Conservation (phyloP, 1,140 invertebrate genomes). For the Sycophila sp. region DNA sequence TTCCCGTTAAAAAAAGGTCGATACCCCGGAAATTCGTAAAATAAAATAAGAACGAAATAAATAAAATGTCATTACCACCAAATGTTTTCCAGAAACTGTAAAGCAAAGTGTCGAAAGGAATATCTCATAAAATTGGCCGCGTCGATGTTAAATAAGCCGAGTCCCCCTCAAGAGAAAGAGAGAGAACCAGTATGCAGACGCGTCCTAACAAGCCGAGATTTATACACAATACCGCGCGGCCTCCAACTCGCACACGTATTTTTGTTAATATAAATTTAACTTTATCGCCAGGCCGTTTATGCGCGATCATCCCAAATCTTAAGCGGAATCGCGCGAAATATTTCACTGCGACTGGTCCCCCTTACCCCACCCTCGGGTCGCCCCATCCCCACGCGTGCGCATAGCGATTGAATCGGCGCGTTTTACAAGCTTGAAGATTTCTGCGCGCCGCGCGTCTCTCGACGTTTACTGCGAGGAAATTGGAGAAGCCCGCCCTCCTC, state of each 20-base stretch:
- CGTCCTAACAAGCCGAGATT: constrained; percentile 5
- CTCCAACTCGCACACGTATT: background rate
- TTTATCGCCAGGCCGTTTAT: constrained; percentile 32
- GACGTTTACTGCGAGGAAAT: constrained; percentile 58
- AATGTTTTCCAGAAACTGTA: too few species aligned
- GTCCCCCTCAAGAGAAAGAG: too few species aligned
- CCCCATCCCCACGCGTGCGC: background rate
- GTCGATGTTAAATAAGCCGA: constrained; percentile 1
- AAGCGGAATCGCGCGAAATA: constrained; percentile 12
- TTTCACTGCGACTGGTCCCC: background rate
- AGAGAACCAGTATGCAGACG: background rate
- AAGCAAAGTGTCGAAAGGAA: too few species aligned
- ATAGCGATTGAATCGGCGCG: constrained; percentile 30
- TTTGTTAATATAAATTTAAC: constrained; percentile 39
- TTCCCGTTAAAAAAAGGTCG: too few species aligned
- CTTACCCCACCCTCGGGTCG: background rate
- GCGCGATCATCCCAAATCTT: constrained; percentile 12
- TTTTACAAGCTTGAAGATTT: constrained; percentile 50
- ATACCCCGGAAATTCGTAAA: too few species aligned
- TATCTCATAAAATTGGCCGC: background rate
- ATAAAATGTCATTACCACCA: too few species aligned
- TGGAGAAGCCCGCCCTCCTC: constrained; percentile 48
- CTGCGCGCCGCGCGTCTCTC: constrained; percentile 28
- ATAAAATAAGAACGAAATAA: too few species aligned
- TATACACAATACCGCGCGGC: background rate